Base-by-base conservation (phyloP, 2,113 vertebrate genomes). In the Anhinga rufa region DNA sequence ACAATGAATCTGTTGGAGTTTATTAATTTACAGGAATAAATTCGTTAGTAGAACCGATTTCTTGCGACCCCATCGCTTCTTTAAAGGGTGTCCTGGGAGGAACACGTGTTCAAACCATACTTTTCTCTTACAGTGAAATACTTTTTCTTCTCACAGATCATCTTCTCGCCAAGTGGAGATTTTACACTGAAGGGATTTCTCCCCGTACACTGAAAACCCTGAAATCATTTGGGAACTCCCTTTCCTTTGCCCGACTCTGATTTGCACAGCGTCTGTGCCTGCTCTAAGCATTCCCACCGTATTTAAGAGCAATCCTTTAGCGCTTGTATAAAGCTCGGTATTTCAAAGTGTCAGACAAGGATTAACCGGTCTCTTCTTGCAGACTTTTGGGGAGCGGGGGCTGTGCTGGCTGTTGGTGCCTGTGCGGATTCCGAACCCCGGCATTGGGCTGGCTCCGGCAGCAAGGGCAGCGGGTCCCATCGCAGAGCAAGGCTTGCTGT, bases 21-120 rank as follows among this genome's bases (percentile, higher is more conserved):
- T 17, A 32, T 46, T 42, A 6, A 38, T 76, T 69, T 48, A 17
- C 32, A 36, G 71, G 65, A 15, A 17, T 44, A 52, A 83, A 57
- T 48, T 6, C 6, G 4, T 34, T 12, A 26, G 20, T 20, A 28
- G 82, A 78, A 36, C 18, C 2, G 5, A 20, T 48, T 65, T 52
- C 24, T 34, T 5, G 1, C 49, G 58, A 29, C 61, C 69, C 29
- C 19, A 1, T 80, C 44, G 0, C 20, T 52, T 34, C 31, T 62
- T 71, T 26, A 14, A 25, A 58, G n/a, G 13, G 26, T 7, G 10
- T 8, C 46, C 20, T 3, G 8, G 13, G 26, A 46, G 49, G n/a
- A 26, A 9, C 51, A 2, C 0, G 0, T 10, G 29, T 49, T 57
- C 69, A 20, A 36, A 12, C 32, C 5, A 0, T 22, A 1, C 0